These are phyloP conservation scores for Apeira syringaria DNA, from an alignment of 2,888 invertebrate species.

Conservation along the genomic window DNA sequence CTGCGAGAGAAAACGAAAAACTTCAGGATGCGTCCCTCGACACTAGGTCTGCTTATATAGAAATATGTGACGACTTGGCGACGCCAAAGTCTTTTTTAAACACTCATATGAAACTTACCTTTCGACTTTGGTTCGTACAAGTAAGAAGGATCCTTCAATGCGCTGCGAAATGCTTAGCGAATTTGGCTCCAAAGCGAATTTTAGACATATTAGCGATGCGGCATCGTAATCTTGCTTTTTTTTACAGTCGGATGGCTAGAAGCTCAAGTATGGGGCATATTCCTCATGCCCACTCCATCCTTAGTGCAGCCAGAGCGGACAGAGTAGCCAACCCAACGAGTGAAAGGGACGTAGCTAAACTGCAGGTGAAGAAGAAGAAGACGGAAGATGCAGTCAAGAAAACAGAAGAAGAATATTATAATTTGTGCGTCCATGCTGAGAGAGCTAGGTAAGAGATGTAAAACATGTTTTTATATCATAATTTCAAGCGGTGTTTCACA, in stretches of 20 bases:
- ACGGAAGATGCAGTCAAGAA: slow-evolving; percentile 95
- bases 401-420: slow-evolving; percentile 97
- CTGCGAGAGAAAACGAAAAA: slow-evolving; percentile 96
- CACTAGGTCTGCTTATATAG: slow-evolving; percentile 60
- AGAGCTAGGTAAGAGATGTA: slow-evolving; percentile 86
- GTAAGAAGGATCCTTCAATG: slow-evolving; percentile 67
- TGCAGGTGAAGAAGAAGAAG: slow-evolving; percentile 94
- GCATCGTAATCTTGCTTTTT: slow-evolving; percentile 8
- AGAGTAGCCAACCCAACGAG: slow-evolving; percentile 53
- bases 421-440: slow-evolving; percentile 95
- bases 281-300: slow-evolving; percentile 76
- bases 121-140: slow-evolving; percentile 39
- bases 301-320: slow-evolving; percentile 71
- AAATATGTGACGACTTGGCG: slow-evolving; percentile 20
- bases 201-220: slow-evolving; percentile 7
- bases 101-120: too few species aligned
- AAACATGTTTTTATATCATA: too few species aligned
- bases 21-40: slow-evolving; percentile 89
- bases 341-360: slow-evolving; percentile 88
- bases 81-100: slow-evolving; percentile 20
- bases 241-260: slow-evolving; percentile 71
- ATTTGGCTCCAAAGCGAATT: slow-evolving; percentile 43
- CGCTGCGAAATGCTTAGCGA: slow-evolving; percentile 50
- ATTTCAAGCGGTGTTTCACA: too few species aligned
- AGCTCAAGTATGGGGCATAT: slow-evolving; percentile 84